Percentiles rank a stretch among this genome's conserved stretches.
phyloP scores from a whole-genome alignment of 1,140 invertebrate species.

The Drosophila nebulosa region DNA sequence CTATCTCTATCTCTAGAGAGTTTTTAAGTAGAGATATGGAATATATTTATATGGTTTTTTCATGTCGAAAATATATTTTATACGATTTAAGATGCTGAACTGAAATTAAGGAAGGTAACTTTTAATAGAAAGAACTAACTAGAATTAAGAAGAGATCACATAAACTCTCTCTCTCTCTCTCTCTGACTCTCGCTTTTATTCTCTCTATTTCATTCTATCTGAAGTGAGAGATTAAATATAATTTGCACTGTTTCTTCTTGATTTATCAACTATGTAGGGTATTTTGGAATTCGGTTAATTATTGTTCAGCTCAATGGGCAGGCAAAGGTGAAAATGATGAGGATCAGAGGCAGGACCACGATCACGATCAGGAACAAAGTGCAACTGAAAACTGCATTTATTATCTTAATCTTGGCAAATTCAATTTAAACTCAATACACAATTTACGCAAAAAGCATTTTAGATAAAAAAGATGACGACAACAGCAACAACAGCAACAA shows the following conservation, averaged over 20 bases:
- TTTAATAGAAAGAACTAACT: not conserved
- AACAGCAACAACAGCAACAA: constrained; percentile 10
- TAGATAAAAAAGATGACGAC: constrained; percentile 62
- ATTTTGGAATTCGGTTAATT: not conserved
- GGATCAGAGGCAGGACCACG: not conserved
- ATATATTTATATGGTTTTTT: too few species aligned
- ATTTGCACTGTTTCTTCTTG: too few species aligned
- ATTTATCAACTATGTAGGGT: too few species aligned
- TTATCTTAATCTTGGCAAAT: constrained; percentile 78
- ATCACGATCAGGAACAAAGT: not conserved
- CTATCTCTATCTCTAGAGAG: too few species aligned
- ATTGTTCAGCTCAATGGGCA: constrained; percentile 51
- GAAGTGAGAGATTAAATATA: too few species aligned
- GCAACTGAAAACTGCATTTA: constrained; percentile 48
- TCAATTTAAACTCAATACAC: constrained; percentile 79
- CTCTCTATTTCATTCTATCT: too few species aligned
- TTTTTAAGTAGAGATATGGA: too few species aligned
- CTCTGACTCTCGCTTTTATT: too few species aligned
- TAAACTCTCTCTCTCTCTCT: not conserved
- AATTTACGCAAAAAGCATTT: constrained; percentile 80
- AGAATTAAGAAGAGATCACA: not conserved
- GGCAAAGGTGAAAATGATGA: constrained; percentile 19
- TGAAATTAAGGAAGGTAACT: not conserved
- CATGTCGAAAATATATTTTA: too few species aligned
- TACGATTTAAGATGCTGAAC: too few species aligned